Evolutionary conservation across 1,140 invertebrate genomes (phyloP), one percentile per base, ranked within the genome.

Genomic region (Ectropis grisescens): DNA sequence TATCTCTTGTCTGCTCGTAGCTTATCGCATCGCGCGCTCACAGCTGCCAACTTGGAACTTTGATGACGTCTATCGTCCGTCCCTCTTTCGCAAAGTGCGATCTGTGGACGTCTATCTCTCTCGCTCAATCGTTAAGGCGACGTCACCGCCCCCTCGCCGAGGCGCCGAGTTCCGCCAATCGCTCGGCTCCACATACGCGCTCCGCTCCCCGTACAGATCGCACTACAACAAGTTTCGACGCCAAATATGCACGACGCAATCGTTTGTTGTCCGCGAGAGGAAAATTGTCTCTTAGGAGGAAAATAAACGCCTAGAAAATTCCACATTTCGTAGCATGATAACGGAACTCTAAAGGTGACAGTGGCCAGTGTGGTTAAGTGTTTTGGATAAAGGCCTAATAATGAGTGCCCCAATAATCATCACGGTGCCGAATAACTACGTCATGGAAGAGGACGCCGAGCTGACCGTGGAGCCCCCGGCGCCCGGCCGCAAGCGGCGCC

Each of bases 401-500:
- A 84, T 84, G 82, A 82, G 68, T 58, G 62, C 70, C 33, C 72
- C 76, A 29, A 82, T 83, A 31, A 78, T 86, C 28, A 82, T 84
- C 50, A 82, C 83, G 16, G 67, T 86, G 37, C 78, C 85, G 28
- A 85, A 85, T 53, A 80, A 72, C 50, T 81, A 84, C 49, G 64
- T 87, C 58, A 74, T 85, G 54, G 80, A 87, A 19, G 67, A 85
- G 48, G 78, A 84, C 36, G 72, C 76, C 27, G 51, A 71, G 25
- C 61, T 78, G 34, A 75, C 75, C 29, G 66, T 68, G 34, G 60
- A 66, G 29, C 69, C 84, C 13, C 57, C 67, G 14, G 60, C 71
- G 16, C 60, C 81, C 29, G 72, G 70, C 16, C 66, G 91, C 52
- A 93, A 93, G 64, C 82, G 91, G 22, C 83, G 90, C 11, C 71